phyloP scores from a whole-genome alignment of 2,113 vertebrate species.

The Semnornis frantzii region DNA sequence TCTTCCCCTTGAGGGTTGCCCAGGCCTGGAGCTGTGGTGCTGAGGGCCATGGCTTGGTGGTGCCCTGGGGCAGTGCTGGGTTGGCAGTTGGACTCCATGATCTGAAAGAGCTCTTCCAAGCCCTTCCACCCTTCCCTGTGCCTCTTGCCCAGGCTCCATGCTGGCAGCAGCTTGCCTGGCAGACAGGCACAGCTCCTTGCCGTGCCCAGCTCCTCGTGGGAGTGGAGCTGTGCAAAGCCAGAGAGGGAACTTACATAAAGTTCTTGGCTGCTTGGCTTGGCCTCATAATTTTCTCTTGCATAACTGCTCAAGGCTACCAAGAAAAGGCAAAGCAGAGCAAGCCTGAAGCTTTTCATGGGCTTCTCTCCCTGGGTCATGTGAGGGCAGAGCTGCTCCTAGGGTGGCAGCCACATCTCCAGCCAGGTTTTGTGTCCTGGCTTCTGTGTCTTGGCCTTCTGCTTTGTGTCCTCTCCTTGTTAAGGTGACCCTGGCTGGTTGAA shows the following conservation, averaged over 20 bases:
- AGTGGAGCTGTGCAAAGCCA: neutral
- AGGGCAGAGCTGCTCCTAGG: neutral
- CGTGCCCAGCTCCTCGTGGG: constrained; percentile 4
- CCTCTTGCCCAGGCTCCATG: neutral
- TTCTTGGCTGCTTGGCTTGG: constrained; percentile 41
- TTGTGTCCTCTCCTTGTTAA: neutral
- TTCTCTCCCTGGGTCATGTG: neutral
- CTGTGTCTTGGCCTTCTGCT: neutral
- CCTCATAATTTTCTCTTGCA: constrained; percentile 34
- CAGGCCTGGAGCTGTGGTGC: too few species aligned
- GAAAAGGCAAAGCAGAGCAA: neutral
- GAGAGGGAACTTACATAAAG: constrained; percentile 38
- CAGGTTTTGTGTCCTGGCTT: neutral
- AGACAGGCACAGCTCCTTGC: neutral
- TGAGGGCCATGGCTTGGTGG: too few species aligned
- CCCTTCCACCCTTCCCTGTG: neutral
- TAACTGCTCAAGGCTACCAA: neutral
- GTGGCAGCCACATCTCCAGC: neutral
- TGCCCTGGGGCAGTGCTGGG: neutral
- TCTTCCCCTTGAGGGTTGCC: too few species aligned
- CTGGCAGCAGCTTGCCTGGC: neutral
- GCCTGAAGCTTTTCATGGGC: neutral
- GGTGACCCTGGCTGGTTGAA: accelerated
- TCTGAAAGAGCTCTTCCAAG: neutral
- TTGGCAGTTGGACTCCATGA: neutral